Evolutionary conservation across 2,797 vertebrate genomes (phyloP).

Genomic region (Schizopygopsis malacanthus): DNA sequence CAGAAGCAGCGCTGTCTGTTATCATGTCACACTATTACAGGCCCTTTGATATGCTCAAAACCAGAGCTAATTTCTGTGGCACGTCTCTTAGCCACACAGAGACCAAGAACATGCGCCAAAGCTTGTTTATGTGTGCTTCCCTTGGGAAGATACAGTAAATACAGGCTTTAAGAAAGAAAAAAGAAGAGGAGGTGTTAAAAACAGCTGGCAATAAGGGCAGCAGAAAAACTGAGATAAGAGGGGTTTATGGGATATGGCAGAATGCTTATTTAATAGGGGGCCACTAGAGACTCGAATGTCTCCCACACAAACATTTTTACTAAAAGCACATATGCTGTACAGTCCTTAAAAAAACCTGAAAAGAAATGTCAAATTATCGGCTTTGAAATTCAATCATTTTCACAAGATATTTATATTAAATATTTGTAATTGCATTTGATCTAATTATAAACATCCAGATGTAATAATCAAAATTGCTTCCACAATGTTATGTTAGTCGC

Average conservation of each 20-base stretch:
- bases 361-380: background rate
- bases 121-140: constrained; percentile 12
- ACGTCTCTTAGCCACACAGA: constrained; percentile 43
- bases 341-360: background rate
- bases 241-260: constrained; percentile 39
- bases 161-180: constrained; percentile 38
- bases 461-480: background rate
- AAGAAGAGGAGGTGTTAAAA: constrained; percentile 34
- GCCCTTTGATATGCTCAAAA: constrained; percentile 51
- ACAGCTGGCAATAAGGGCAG: constrained; percentile 12
- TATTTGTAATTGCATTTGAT: background rate
- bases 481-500: background rate
- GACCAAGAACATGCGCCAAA: constrained; percentile 40
- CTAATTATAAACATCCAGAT: background rate
- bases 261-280: constrained; percentile 36
- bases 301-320: constrained; percentile 40
- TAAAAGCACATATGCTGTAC: constrained; percentile 11
- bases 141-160: constrained; percentile 28
- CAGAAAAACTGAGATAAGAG: constrained; percentile 35
- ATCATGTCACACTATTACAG: constrained; percentile 46
- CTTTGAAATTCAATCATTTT: background rate
- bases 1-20: constrained; percentile 47
- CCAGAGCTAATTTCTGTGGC: constrained; percentile 57
- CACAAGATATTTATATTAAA: background rate
- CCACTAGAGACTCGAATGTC: constrained; percentile 6